Conservation (phyloP, 2,888 invertebrate species). For the Drosophila maculinotata region DNA sequence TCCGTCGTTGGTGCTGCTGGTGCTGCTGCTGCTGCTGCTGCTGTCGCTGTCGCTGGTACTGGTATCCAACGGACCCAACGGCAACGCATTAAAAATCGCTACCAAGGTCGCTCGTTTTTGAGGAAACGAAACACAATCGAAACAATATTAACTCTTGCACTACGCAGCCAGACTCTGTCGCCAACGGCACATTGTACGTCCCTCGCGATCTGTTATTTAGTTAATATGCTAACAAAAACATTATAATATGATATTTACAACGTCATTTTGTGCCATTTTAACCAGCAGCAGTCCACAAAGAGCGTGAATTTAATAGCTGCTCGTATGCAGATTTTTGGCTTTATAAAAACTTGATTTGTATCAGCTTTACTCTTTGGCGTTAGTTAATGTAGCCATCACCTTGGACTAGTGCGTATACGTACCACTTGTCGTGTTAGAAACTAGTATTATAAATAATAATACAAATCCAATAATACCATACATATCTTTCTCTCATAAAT, state of each 20-base stretch:
- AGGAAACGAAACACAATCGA: conserved; percentile 70
- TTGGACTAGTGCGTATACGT: conserved; percentile 69
- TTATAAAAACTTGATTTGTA: conserved; percentile 42
- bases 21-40: conserved; percentile 13
- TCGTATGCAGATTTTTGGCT: conserved; percentile 47
- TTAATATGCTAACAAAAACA: conserved; percentile 10
- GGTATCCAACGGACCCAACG: conserved; percentile 37
- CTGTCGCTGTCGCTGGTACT: conserved; percentile 9
- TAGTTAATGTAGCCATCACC: conserved; percentile 47
- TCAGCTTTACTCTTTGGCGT: conserved; percentile 38
- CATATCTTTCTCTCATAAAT: conserved; percentile 28
- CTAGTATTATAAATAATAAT: conserved; percentile 24
- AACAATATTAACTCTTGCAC: conserved; percentile 61
- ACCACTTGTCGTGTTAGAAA: conserved; percentile 9
- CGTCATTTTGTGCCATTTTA: conserved; percentile 21
- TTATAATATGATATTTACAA: conserved; percentile 32
- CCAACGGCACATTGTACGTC: too few relatives aligned
- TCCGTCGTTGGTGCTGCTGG: conserved; percentile 10
- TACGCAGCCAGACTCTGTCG: conserved; percentile 24
- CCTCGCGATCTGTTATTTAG: neutral
- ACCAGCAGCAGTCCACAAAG: conserved; percentile 19
- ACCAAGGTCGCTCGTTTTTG: conserved; percentile 63
- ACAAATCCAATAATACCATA: conserved; percentile 1
- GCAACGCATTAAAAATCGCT: conserved; percentile 59
- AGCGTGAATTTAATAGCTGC: conserved; percentile 30